Conservation (phyloP, 1,140 invertebrate genomes). For the Tribolium madens region DNA sequence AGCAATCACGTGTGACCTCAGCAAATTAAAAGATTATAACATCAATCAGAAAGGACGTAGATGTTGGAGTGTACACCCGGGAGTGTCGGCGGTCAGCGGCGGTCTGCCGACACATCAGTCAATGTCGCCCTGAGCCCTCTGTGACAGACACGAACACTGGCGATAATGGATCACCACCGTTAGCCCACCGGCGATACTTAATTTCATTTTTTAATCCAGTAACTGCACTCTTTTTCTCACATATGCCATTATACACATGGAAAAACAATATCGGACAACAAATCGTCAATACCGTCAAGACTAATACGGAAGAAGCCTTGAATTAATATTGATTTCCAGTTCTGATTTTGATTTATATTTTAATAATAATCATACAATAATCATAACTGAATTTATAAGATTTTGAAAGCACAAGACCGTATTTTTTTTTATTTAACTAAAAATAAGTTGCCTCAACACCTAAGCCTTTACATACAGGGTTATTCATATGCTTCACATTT, state of each 20-base stretch:
- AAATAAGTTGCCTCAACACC: too few relatives aligned
- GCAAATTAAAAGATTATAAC: slow-evolving; percentile 48
- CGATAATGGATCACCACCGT: slow-evolving; percentile 46
- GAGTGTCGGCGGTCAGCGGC: slow-evolving; percentile 43
- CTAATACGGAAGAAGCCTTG: too few relatives aligned
- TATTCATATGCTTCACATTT: too few relatives aligned
- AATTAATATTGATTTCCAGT: too few relatives aligned
- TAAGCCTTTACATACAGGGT: too few relatives aligned
- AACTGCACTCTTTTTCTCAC: slow-evolving; percentile 22
- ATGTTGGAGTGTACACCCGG: slow-evolving; percentile 14
- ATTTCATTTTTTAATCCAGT: slow-evolving; percentile 42
- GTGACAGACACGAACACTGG: slow-evolving; percentile 46
- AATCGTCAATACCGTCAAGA: too few relatives aligned
- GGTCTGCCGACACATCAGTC: slow-evolving; percentile 46
- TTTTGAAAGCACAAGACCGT: too few relatives aligned
- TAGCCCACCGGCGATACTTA: slow-evolving; percentile 38
- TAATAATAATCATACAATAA: too few relatives aligned
- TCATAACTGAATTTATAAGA: too few relatives aligned
- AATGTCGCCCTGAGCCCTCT: slow-evolving; percentile 27
- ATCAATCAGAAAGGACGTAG: slow-evolving; percentile 46
- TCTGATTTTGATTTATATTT: too few relatives aligned
- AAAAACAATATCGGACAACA: too few relatives aligned
- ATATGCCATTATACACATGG: neutral
- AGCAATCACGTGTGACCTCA: slow-evolving; percentile 41
- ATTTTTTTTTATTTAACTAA: too few relatives aligned